phyloP scores from a whole-genome alignment of 2,888 invertebrate species.

The Aspidiotus rigidus region DNA sequence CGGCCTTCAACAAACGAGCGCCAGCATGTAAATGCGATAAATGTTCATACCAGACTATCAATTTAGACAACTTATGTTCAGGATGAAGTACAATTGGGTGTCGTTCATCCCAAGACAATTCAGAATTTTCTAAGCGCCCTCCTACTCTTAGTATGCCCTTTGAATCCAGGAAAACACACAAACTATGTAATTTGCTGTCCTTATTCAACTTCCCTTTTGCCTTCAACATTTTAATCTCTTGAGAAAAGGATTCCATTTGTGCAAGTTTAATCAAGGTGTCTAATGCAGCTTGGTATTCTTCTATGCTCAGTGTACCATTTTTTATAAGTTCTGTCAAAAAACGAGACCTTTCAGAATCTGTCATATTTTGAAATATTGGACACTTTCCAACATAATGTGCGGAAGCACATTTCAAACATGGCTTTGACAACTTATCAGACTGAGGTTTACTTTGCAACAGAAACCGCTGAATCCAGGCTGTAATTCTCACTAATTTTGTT shows the following conservation, averaged over 20 bases:
- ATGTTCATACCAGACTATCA: conserved; percentile 37
- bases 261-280: not conserved
- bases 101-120: conserved; percentile 26
- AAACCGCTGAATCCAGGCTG: not conserved
- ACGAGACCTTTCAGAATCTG: not conserved
- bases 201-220: not conserved
- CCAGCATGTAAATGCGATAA: conserved; percentile 35
- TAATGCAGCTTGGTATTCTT: not conserved
- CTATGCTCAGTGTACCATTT: no score
- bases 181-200: not conserved
- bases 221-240: not conserved
- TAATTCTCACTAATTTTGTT: not conserved
- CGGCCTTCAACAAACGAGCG: conserved; percentile 13
- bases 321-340: not conserved
- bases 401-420: no score
- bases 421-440: no score
- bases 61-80: not conserved
- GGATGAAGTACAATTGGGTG: conserved; percentile 36
- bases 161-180: conserved; percentile 36
- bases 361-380: no score
- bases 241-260: not conserved
- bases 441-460: not conserved
- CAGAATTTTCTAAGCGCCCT: conserved; percentile 36
- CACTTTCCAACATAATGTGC: no score
- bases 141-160: conserved; percentile 36